Evolutionary conservation across 2,113 vertebrate genomes (phyloP).

Genomic region (Sceloporus undulatus): DNA sequence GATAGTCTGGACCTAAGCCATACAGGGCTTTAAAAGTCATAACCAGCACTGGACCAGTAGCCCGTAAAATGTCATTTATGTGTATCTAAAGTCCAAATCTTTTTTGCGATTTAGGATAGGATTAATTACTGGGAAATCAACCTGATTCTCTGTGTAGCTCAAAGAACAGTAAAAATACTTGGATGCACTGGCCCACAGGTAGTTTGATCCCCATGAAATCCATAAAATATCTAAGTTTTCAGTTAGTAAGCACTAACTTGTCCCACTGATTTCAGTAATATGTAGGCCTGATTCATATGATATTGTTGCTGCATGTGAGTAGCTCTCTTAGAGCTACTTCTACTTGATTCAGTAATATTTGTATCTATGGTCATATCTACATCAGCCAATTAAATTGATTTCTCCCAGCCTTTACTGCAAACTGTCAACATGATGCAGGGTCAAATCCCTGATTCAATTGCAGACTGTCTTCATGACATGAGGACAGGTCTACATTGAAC

Average conservation of each 20-base stretch:
- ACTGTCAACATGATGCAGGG: no score
- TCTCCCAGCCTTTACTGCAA: no score
- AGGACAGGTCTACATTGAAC: no score
- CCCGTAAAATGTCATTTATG: not conserved
- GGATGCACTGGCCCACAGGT: not conserved
- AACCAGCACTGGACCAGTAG: no score
- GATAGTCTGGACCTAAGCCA: no score
- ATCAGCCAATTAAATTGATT: no score
- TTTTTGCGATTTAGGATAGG: not conserved
- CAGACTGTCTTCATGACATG: no score
- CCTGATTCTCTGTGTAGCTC: not conserved
- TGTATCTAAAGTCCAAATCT: not conserved
- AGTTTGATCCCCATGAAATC: not conserved
- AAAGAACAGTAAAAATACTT: constrained; percentile 4
- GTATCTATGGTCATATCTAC: no score
- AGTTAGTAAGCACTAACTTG: not conserved
- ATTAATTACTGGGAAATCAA: constrained; percentile 12
- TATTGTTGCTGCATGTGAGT: not conserved
- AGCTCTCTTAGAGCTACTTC: not conserved
- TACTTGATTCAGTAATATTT: not conserved
- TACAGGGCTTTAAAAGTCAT: no score
- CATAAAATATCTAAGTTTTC: not conserved
- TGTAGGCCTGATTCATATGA: not conserved
- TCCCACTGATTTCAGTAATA: not conserved
- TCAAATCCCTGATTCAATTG: no score